A percentile compares a stretch with the other conserved stretches of the same genome.
Conservation (phyloP, 2,797 vertebrate species). For the Vespertilio murinus region DNA sequence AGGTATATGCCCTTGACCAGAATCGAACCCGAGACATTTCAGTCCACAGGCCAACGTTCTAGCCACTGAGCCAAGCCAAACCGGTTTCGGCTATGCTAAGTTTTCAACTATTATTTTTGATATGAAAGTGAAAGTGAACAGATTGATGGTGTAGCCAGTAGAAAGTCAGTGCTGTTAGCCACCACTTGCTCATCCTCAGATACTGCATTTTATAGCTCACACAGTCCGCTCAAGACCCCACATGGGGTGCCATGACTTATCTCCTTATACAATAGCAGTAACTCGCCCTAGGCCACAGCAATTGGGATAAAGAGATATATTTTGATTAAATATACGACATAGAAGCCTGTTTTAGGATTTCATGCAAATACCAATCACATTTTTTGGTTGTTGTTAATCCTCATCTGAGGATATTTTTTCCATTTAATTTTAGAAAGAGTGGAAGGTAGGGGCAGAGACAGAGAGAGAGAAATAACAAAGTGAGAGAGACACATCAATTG, state of each 20-base stretch:
- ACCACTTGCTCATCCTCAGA: not conserved
- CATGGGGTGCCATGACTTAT: not conserved
- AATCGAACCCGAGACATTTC: no score
- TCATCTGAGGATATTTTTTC: no score
- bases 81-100: no score
- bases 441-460: no score
- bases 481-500: no score
- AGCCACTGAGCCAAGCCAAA: no score
- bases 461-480: no score
- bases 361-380: conserved; percentile 7
- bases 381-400: not conserved
- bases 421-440: no score
- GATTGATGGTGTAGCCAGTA: not conserved
- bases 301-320: not conserved
- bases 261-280: not conserved
- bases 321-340: not conserved
- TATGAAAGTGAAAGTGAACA: conserved; percentile 1
- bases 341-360: conserved; percentile 36
- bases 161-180: not conserved
- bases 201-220: not conserved
- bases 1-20: no score
- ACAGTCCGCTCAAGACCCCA: not conserved
- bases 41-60: no score
- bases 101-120: not conserved
- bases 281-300: not conserved